Base-by-base conservation (phyloP, 2,888 invertebrate species). In the Andrena dorsata region DNA sequence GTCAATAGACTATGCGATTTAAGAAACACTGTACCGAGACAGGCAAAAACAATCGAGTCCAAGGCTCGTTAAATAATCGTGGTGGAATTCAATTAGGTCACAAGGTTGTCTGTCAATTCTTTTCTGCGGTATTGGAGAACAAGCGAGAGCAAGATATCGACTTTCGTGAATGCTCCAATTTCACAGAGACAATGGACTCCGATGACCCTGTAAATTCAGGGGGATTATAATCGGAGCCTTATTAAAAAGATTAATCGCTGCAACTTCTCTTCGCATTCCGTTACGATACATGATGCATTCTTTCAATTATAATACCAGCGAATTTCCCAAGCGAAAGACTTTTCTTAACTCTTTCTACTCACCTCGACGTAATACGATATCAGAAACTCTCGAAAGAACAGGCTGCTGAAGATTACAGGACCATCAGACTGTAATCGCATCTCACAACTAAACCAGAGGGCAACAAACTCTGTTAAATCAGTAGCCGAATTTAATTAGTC, bases 161-260 rank as follows among this genome's bases (percentile, higher is more conserved):
- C 71, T 60, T 65, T 82, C 61, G 72, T 10, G 69, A 73, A 61
- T 51, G 41, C 63, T 75, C 53, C 77, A 78, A 78, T 86, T 83
- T 83, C 70, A 26, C 32, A 13, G 51, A 58, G 56, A 76, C 76
- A 77, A 73, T 58, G 49, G 56, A 16, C 71, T 30, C 51, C 56
- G 32, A 68, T 68, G 56, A 73, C 69, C 60, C 69, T 69, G 49
- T 53, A n/a, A 80, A 80, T 80, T 63, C 65, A 51, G n/a, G 41
- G 74, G 32, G 51, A 53, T 53, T 47, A 64, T 23, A 75, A 75
- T 65, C 32, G 35, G 10, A 69, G 49, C 13, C 58, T 69, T 47
- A 74, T 69, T 13, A 41, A 72, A n/a, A 23, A 13, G 49, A 61
- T 79, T 66, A 78, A 80, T 49, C 23, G 72, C 51, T 16, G 49